phyloP scores from a whole-genome alignment of 2,797 vertebrate species.

The Coranthus polyacanthus region DNA sequence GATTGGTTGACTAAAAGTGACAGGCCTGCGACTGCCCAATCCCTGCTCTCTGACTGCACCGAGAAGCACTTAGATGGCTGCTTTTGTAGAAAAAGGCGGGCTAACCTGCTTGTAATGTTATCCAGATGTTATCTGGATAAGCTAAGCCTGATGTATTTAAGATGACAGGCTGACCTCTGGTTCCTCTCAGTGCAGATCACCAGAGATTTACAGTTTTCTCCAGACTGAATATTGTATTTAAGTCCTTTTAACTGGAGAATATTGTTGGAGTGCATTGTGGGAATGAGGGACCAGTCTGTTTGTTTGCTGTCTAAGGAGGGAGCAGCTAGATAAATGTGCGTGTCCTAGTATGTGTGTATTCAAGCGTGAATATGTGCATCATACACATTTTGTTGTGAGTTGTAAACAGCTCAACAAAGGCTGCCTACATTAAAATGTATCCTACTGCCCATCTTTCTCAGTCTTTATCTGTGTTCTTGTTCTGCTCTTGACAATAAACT shows the following conservation, averaged over 20 bases:
- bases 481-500: constrained; percentile 47
- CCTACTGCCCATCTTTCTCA: constrained; percentile 12
- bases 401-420: constrained; percentile 40
- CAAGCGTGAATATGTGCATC: constrained; percentile 18
- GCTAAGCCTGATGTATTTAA: constrained; percentile 69
- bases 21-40: constrained; percentile 27
- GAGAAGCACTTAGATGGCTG: constrained; percentile 35
- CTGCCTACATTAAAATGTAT: constrained; percentile 38
- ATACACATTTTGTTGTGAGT: constrained; percentile 18
- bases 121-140: constrained; percentile 73
- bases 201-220: constrained; percentile 67
- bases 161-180: constrained; percentile 69
- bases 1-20: constrained; percentile 32
- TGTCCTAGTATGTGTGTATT: constrained; percentile 15
- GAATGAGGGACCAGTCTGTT: constrained; percentile 33
- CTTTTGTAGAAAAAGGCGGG: constrained; percentile 34
- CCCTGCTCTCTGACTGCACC: constrained; percentile 20
- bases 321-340: constrained; percentile 21
- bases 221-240: constrained; percentile 48
- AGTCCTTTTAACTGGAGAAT: constrained; percentile 44
- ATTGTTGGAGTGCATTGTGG: constrained; percentile 52
- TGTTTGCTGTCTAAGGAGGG: constrained; percentile 10
- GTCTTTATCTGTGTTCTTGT: constrained; percentile 23
- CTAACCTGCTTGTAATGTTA: constrained; percentile 59
- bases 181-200: constrained; percentile 65